phyloP scores from a whole-genome alignment of 1,140 invertebrate species.

The Sycophila sp. region DNA sequence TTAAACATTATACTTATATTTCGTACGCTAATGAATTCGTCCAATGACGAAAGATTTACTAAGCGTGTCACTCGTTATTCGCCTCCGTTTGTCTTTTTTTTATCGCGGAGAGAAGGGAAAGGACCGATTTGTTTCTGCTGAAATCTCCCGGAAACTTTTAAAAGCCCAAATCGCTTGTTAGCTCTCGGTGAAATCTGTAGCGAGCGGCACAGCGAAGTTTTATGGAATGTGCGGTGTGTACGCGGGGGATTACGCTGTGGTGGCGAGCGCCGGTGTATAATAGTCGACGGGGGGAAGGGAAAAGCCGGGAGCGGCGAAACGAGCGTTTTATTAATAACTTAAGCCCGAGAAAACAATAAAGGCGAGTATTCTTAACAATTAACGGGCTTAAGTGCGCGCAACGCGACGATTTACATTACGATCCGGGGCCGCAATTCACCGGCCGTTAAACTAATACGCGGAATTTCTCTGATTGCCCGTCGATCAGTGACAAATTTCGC shows the following conservation, averaged over 20 bases:
- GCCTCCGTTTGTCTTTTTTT: no score
- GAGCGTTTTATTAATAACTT: conserved; percentile 61
- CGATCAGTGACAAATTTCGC: background rate
- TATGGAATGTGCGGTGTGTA: background rate
- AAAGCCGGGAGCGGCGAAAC: conserved; percentile 39
- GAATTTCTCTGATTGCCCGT: background rate
- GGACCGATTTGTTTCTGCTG: no score
- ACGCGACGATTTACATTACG: conserved; percentile 34
- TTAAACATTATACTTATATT: no score
- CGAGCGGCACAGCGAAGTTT: background rate
- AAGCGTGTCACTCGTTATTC: no score
- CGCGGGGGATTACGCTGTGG: conserved; percentile 6
- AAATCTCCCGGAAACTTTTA: background rate
- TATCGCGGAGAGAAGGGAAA: no score
- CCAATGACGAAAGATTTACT: no score
- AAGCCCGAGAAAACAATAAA: conserved; percentile 53
- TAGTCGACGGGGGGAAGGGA: background rate
- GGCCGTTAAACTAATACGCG: no score
- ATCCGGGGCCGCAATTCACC: background rate
- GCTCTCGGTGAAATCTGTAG: background rate
- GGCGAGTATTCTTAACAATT: conserved; percentile 58
- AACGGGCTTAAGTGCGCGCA: conserved; percentile 52
- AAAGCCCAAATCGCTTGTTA: background rate
- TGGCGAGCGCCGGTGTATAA: background rate
- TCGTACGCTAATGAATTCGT: no score